A percentile compares a stretch with the other conserved stretches of the same genome.
phyloP scores from a whole-genome alignment of 2,113 vertebrate genomes.

The Platichthys stellatus region DNA sequence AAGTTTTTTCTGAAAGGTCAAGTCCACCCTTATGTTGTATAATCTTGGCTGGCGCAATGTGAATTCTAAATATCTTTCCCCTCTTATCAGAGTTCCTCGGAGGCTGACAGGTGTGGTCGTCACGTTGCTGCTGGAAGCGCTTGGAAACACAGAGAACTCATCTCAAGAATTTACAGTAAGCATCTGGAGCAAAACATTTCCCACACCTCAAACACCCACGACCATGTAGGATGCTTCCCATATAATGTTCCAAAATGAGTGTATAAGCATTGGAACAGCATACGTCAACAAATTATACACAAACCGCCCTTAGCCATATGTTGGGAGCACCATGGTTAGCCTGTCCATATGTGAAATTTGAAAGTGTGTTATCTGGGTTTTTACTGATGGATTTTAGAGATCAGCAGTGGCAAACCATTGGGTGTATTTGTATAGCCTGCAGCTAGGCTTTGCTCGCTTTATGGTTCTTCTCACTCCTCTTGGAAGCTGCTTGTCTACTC shows the following conservation, averaged over 20 bases:
- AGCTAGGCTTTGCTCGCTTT: neutral
- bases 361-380: neutral
- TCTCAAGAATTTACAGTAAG: conserved; percentile 35
- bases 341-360: neutral
- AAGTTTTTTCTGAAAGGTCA: neutral
- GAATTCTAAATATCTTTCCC: neutral
- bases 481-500: neutral
- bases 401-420: neutral
- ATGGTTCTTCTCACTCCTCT: neutral
- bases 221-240: neutral
- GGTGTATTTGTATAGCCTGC: neutral
- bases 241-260: neutral
- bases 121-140: neutral
- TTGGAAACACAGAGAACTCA: neutral
- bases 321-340: neutral
- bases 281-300: neutral
- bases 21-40: neutral
- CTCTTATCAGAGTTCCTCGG: conserved; percentile 24
- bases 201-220: neutral
- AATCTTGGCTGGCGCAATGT: neutral
- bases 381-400: neutral
- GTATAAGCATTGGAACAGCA: neutral
- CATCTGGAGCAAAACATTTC: conserved; percentile 4
- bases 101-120: conserved; percentile 26
- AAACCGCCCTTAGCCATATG: neutral